A percentile compares a stretch with the other conserved stretches of the same genome.
phyloP scores from a whole-genome alignment of 2,797 vertebrate species.

The Siniperca obscura region DNA sequence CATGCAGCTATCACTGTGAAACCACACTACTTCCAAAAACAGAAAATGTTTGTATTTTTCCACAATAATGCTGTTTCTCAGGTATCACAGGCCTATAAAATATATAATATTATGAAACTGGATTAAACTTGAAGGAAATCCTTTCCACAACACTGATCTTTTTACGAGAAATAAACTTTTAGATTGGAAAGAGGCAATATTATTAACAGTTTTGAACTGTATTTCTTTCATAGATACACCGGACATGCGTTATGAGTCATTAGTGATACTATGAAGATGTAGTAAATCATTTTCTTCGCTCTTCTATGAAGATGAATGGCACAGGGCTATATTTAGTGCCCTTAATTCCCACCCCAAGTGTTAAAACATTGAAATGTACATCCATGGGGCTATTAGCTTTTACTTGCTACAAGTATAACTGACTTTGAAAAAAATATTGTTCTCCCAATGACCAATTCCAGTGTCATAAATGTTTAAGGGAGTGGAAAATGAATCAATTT shows the following conservation, averaged over 20 bases:
- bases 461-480: slow-evolving; percentile 73
- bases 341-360: slow-evolving; percentile 18
- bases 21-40: slow-evolving; percentile 38
- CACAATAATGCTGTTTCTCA: slow-evolving; percentile 2
- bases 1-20: slow-evolving; percentile 66
- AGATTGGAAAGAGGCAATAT: background rate
- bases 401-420: slow-evolving; percentile 61
- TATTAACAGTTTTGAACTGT: background rate
- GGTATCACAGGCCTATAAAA: slow-evolving; percentile 19
- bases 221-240: background rate
- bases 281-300: background rate
- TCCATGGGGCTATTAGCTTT: slow-evolving; percentile 44
- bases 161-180: background rate
- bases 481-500: slow-evolving; percentile 72
- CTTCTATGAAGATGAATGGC: slow-evolving; percentile 31
- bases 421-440: slow-evolving; percentile 68
- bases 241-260: background rate
- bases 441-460: slow-evolving; percentile 66
- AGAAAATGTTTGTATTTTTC: slow-evolving; percentile 28
- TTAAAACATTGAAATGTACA: slow-evolving; percentile 37
- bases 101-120: background rate
- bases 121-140: slow-evolving; percentile 8
- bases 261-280: background rate
- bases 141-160: background rate
- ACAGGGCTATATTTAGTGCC: slow-evolving; percentile 10